Evolutionary conservation across 2,113 vertebrate species (phyloP).

Genomic region (Cichladusa arquata): DNA sequence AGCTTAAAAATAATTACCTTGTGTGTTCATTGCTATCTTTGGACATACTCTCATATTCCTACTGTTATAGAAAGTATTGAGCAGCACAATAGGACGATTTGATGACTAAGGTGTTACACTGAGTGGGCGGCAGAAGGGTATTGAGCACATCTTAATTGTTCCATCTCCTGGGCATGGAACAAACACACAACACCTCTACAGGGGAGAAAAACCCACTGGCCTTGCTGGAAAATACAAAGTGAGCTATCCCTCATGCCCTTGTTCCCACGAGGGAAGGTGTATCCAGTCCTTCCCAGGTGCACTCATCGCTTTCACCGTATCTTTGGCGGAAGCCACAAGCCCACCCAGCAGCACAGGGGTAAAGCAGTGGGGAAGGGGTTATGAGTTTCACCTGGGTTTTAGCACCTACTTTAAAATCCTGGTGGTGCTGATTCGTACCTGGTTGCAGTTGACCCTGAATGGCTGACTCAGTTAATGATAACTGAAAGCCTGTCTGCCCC

Average conservation of each 20-base stretch:
- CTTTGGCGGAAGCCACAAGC: neutral
- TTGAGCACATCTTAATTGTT: conserved; percentile 35
- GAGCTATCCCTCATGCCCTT: neutral
- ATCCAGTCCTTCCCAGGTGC: neutral
- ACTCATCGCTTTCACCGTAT: neutral
- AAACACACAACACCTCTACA: neutral
- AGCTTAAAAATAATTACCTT: conserved; percentile 70
- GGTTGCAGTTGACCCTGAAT: neutral
- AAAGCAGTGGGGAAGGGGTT: neutral
- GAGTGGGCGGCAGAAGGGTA: neutral
- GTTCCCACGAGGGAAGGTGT: neutral
- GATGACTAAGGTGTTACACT: conserved; percentile 46
- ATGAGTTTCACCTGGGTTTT: neutral
- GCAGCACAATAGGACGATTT: neutral
- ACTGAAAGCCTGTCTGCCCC: neutral
- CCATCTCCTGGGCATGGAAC: neutral
- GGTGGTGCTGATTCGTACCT: neutral
- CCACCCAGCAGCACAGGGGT: neutral
- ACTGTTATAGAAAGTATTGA: conserved; percentile 42
- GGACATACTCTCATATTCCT: conserved; percentile 61
- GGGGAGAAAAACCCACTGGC: neutral
- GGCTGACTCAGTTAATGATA: neutral
- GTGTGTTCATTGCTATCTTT: conserved; percentile 66
- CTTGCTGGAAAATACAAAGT: neutral
- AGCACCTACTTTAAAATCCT: neutral